Base-by-base conservation (phyloP, 2,113 vertebrate species). In the Climacteris rufus region DNA sequence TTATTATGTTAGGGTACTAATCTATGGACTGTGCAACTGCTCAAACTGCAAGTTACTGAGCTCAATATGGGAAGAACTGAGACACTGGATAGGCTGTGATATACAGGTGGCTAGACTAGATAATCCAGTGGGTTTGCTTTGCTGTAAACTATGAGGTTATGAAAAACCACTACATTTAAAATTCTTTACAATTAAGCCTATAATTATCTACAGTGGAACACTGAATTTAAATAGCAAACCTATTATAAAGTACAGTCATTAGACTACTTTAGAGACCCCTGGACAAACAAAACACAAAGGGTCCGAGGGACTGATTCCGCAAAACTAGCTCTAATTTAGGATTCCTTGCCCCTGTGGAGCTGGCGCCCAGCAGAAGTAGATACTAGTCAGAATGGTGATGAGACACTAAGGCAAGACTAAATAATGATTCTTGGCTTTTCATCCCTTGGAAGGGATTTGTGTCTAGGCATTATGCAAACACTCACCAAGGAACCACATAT, bases 161-260 rank as follows among this genome's bases (percentile, higher is more conserved):
- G 40, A 74, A 82, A 89, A 76, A 69, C 13, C 4, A 21, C 15
- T 44, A 27, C 33, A 31, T 11, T 74, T 57, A 79, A 93, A 90
- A 87, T 70, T 83, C 72, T 89, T 89, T 68, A 42, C n/a, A 40
- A 40, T 93, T 82, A 91, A 70, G 59, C 6, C 4, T 44, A 0
- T 44, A 93, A 53, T 30, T 61, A 78, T 54, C 65, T 59, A 82
- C 77, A 80, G 49, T 1, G 2, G 44, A 66, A 66, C 13, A 22
- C n/a, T 7, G 9, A 91, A 89, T 87, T 93, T 59, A 87, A 86
- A 91, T 53, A 76, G 52, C 56, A 90, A 91, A 56, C 42, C 39
- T 65, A 40, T 76, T 84, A 20, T 9, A 39, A 83, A 59, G 17
- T 7, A 7, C n/a, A 75, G 60, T 65, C 76, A 64, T 15, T 30